Conservation (phyloP, 2,888 invertebrate genomes). For the Baccha elongata region DNA sequence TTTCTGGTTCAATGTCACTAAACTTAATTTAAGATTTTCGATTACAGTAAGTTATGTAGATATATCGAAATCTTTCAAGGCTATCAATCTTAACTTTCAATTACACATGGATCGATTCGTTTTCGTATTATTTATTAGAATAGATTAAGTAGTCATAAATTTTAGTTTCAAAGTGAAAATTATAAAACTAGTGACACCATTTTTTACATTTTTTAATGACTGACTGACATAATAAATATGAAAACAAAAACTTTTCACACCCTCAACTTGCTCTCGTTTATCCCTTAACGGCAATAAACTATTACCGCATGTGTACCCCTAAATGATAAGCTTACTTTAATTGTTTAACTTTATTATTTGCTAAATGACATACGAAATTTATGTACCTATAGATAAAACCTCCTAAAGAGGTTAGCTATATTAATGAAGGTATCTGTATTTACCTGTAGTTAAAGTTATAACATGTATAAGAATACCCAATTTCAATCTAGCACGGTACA, state of each 20-base stretch:
- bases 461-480: conserved; percentile 56
- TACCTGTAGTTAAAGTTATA: conserved; percentile 16
- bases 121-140: no score
- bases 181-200: conserved; percentile 31
- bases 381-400: conserved; percentile 72
- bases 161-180: conserved; percentile 5
- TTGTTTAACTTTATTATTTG: conserved; percentile 76
- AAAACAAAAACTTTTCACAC: conserved; percentile 72
- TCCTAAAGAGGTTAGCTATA: conserved; percentile 64
- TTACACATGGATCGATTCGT: no score
- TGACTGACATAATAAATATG: conserved; percentile 80
- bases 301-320: conserved; percentile 40
- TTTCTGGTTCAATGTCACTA: no score
- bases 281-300: conserved; percentile 60
- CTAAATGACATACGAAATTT: conserved; percentile 76
- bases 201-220: conserved; percentile 54
- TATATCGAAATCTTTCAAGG: conserved; percentile 19
- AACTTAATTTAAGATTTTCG: no score
- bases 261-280: conserved; percentile 64
- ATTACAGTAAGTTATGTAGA: no score
- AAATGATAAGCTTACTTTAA: conserved; percentile 74
- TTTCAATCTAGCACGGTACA: conserved; percentile 46
- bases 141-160: conserved; percentile 7
- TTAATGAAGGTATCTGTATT: conserved; percentile 6
- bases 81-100: no score